phyloP scores from a whole-genome alignment of 1,140 invertebrate species.

The Meloidogyne exigua region DNA sequence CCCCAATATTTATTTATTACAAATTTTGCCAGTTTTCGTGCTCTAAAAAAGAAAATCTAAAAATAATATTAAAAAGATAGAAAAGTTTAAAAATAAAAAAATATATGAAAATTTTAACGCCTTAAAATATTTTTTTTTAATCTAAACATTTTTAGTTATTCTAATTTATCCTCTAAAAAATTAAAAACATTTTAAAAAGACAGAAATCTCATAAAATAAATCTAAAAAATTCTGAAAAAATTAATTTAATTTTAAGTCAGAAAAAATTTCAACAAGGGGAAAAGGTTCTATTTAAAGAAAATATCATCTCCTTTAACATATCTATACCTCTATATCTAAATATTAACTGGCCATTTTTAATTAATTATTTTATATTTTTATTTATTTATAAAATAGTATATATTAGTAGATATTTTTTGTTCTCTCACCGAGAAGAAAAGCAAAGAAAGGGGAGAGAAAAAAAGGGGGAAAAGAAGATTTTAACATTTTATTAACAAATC shows the following conservation, averaged over 20 bases:
- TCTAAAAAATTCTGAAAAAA: too few relatives aligned
- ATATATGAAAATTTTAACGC: not conserved
- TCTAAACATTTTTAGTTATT: too few relatives aligned
- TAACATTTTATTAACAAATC: too few relatives aligned
- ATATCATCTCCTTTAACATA: not conserved
- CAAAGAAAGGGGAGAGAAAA: not conserved
- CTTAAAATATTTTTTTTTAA: not conserved
- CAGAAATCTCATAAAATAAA: too few relatives aligned
- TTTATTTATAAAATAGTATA: not conserved
- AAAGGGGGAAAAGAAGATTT: too few relatives aligned
- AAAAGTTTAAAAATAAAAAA: not conserved
- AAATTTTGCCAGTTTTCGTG: not conserved
- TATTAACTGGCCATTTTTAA: not conserved
- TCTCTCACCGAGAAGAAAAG: not conserved
- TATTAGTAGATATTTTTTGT: not conserved
- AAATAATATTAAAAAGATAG: not conserved
- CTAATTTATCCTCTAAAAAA: too few relatives aligned
- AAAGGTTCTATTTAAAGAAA: too few relatives aligned
- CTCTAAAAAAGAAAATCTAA: not conserved
- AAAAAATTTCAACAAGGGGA: not conserved
- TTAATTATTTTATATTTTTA: not conserved
- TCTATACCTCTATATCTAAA: not conserved
- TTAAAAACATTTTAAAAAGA: too few relatives aligned
- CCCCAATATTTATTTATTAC: too few relatives aligned
- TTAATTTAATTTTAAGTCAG: not conserved